Percentiles rank a stretch among this genome's conserved stretches.
phyloP scores from a whole-genome alignment of 2,113 vertebrate species.

The Phalacrocorax pelagicus region DNA sequence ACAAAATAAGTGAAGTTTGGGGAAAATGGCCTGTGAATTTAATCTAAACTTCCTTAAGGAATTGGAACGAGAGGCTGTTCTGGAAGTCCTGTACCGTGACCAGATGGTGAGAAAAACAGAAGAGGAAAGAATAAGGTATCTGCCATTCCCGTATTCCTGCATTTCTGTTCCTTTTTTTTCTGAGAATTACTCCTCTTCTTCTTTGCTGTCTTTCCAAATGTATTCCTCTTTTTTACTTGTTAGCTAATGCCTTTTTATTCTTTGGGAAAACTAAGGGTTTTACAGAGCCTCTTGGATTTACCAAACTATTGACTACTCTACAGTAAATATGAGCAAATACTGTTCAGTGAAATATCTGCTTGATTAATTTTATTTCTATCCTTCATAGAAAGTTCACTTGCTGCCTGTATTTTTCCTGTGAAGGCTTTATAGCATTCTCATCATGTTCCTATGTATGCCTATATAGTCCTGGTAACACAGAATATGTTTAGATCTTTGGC shows the following conservation, averaged over 20 bases:
- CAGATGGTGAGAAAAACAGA: conserved; percentile 79
- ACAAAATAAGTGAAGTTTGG: not conserved
- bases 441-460: not conserved
- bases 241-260: not conserved
- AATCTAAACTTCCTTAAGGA: conserved; percentile 81
- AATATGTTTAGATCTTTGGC: not conserved
- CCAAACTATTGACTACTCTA: not conserved
- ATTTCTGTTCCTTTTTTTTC: not conserved
- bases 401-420: not conserved
- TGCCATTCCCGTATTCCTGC: not conserved
- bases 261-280: not conserved
- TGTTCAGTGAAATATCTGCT: not conserved
- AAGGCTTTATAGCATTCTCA: not conserved
- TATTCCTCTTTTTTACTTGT: not conserved
- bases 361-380: not conserved
- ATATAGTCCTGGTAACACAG: not conserved
- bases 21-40: conserved; percentile 70
- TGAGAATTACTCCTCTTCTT: not conserved
- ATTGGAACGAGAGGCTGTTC: conserved; percentile 80
- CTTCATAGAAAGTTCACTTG: not conserved
- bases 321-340: not conserved
- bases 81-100: conserved; percentile 89
- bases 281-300: not conserved
- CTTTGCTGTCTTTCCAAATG: not conserved
- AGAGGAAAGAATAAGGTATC: conserved; percentile 87